A percentile compares a stretch with the other conserved stretches of the same genome.
These are phyloP conservation scores for Hyperoodon ampullatus DNA, from an alignment of 2,113 vertebrate genomes.

Conservation along the genomic window DNA sequence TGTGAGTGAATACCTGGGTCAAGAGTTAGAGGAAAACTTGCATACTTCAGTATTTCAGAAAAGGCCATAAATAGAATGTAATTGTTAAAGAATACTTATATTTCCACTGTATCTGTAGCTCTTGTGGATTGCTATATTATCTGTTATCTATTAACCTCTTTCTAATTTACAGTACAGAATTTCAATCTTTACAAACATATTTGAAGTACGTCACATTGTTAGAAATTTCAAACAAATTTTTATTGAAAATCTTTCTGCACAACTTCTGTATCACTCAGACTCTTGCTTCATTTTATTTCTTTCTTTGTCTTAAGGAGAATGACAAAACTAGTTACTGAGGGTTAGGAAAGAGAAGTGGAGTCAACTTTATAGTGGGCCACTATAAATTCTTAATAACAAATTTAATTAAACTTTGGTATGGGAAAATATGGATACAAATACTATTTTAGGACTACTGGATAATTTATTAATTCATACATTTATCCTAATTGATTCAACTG, in stretches of 20 bases:
- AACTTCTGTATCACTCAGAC: not conserved
- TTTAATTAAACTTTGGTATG: not conserved
- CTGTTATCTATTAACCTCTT: not conserved
- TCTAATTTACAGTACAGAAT: not conserved
- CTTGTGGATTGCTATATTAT: not conserved
- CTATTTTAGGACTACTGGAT: not conserved
- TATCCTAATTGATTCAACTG: not conserved
- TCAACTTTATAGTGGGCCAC: not conserved
- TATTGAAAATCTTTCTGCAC: not conserved
- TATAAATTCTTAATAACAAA: not conserved
- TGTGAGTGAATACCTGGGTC: not conserved
- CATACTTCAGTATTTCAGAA: not conserved
- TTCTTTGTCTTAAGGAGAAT: not conserved
- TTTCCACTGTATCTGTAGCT: not conserved
- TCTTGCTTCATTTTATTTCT: not conserved
- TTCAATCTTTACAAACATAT: not conserved
- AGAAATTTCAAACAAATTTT: not conserved
- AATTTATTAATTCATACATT: constrained; percentile 19
- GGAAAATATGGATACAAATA: not conserved
- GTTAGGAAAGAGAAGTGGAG: not conserved
- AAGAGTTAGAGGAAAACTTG: not conserved
- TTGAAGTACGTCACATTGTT: not conserved
- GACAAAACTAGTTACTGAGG: not conserved
- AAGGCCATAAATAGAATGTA: not conserved
- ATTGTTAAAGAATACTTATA: not conserved